Conservation (phyloP, 2,113 vertebrate species). For the Strigops habroptila region DNA sequence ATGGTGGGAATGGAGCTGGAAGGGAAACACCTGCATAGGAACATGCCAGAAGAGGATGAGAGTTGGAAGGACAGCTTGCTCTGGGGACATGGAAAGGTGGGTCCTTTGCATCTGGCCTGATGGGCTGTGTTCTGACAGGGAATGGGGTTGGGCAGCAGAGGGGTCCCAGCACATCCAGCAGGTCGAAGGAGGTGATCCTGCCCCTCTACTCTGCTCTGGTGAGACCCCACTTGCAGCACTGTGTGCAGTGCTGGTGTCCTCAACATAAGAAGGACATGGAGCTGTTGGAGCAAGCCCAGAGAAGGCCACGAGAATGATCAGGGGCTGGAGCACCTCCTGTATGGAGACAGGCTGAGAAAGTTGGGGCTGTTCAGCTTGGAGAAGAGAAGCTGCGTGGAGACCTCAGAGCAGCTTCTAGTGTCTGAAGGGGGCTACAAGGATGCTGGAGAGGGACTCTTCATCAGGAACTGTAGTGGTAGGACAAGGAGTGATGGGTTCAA, state of each 20-base stretch:
- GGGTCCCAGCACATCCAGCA: neutral
- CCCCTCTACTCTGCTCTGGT: neutral
- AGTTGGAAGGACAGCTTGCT: neutral
- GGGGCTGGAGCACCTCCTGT: neutral
- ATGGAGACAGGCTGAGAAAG: neutral
- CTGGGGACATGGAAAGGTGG: neutral
- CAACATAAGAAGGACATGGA: neutral
- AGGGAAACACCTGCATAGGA: neutral
- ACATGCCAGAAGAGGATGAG: neutral
- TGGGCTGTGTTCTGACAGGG: neutral
- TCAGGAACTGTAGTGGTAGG: too few relatives aligned
- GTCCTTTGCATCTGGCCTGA: neutral
- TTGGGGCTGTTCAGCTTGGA: too few relatives aligned
- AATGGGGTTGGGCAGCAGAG: rapidly evolving
- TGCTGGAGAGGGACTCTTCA: too few relatives aligned
- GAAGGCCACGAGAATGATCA: neutral
- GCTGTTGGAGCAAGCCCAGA: neutral
- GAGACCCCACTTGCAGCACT: neutral
- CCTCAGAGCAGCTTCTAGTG: too few relatives aligned
- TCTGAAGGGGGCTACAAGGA: too few relatives aligned
- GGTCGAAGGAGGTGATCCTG: neutral
- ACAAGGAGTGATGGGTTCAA: too few relatives aligned
- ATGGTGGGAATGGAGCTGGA: neutral
- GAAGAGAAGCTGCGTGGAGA: too few relatives aligned
- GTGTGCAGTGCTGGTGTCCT: neutral